Conservation (phyloP, 2,113 vertebrate genomes). For the Polypterus senegalus region DNA sequence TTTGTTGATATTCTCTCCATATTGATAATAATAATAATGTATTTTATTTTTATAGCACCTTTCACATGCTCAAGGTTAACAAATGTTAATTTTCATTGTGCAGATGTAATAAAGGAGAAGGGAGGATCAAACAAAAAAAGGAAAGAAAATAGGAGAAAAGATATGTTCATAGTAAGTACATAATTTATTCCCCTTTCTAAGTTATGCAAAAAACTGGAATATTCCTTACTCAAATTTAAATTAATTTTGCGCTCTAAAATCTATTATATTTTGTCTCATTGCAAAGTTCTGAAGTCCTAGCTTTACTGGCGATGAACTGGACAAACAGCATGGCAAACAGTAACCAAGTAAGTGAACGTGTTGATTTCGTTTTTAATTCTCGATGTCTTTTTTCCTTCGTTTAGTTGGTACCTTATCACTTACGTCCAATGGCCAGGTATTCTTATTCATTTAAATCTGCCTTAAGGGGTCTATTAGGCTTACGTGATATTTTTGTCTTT, state of each 20-base stretch:
- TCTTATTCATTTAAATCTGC: no score
- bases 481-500: conserved; percentile 11
- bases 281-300: conserved; percentile 25
- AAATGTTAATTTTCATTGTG: background rate
- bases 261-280: conserved; percentile 8
- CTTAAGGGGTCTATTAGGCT: background rate
- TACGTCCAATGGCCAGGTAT: no score
- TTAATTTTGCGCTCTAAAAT: background rate
- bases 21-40: no score
- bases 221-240: no score
- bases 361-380: background rate
- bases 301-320: conserved; percentile 25
- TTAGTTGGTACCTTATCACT: no score
- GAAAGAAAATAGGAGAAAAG: conserved; percentile 32
- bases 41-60: no score
- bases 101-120: conserved; percentile 38
- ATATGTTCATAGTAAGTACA: conserved; percentile 34
- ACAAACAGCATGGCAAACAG: conserved; percentile 40
- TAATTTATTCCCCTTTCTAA: no score
- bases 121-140: conserved; percentile 30
- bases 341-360: conserved; percentile 36
- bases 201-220: no score
- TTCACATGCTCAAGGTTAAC: no score
- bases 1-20: no score
- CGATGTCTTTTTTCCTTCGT: background rate